Conservation (phyloP, 2,888 invertebrate genomes). For the Bimastos eiseni region DNA sequence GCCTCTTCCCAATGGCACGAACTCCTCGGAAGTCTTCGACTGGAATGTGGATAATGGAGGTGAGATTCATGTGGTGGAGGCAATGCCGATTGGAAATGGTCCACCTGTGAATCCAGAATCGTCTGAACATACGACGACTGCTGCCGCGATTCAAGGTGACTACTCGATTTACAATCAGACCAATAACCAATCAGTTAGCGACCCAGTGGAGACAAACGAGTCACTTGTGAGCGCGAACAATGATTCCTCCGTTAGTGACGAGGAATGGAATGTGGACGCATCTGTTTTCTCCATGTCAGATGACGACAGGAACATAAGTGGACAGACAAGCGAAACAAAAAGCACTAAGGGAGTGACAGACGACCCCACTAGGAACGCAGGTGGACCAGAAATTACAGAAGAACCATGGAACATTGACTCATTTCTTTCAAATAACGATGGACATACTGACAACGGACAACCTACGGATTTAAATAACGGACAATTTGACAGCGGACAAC, state of each 20-base stretch:
- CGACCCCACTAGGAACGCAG: not conserved
- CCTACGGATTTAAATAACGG: not conserved
- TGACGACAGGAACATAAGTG: not conserved
- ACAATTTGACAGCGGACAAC: not conserved
- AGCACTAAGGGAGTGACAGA: not conserved
- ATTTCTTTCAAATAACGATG: not conserved
- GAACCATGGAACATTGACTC: constrained; percentile 13
- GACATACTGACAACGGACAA: not conserved
- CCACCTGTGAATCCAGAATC: not conserved
- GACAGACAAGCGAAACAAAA: not conserved
- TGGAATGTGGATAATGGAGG: not conserved
- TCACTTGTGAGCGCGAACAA: not conserved
- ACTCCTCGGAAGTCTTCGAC: not conserved
- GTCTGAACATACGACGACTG: not conserved
- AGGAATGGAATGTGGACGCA: not conserved
- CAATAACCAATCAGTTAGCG: not conserved
- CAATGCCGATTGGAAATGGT: not conserved
- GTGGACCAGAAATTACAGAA: not conserved
- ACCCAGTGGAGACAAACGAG: not conserved
- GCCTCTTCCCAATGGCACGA: not conserved
- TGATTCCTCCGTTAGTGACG: not conserved
- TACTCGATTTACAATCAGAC: not conserved
- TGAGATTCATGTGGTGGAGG: not conserved
- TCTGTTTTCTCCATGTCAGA: not conserved
- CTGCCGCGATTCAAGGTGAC: not conserved